These are phyloP conservation scores for Cryptotermes secundus DNA, from an alignment of 1,140 invertebrate species.

Conservation along the genomic window DNA sequence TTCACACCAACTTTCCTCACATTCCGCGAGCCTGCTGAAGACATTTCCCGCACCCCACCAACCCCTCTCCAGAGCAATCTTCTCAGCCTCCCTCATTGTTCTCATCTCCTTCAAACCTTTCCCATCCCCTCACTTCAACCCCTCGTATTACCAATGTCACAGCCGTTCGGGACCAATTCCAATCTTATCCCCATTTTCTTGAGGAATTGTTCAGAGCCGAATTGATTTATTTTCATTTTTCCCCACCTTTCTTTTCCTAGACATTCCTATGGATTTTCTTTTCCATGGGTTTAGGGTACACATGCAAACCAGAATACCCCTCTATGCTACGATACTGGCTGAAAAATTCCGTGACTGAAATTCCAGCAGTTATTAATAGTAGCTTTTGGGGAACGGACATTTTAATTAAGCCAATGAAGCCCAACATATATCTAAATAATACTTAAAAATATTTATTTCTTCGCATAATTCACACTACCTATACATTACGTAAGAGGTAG, in stretches of 20 bases:
- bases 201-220: slow-evolving; percentile 25
- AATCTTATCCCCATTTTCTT: slow-evolving; percentile 25
- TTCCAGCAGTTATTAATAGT: too few relatives aligned
- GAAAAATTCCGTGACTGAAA: too few relatives aligned
- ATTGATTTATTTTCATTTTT: slow-evolving; percentile 28
- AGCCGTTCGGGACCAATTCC: slow-evolving; percentile 21
- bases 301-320: not conserved
- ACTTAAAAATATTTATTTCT: too few relatives aligned
- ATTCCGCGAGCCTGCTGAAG: not conserved
- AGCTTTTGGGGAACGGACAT: too few relatives aligned
- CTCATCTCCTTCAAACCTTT: not conserved
- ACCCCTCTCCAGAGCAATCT: not conserved
- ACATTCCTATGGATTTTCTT: not conserved
- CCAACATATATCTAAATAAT: too few relatives aligned
- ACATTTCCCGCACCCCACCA: not conserved
- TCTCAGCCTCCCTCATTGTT: not conserved
- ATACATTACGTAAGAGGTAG: too few relatives aligned
- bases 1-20: not conserved
- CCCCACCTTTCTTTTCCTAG: not conserved
- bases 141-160: slow-evolving; percentile 15
- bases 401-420: too few relatives aligned
- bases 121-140: not conserved
- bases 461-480: too few relatives aligned
- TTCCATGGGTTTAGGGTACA: not conserved
- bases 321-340: not conserved